Conservation (phyloP, 1,140 invertebrate genomes). For the Portunus trituberculatus region DNA sequence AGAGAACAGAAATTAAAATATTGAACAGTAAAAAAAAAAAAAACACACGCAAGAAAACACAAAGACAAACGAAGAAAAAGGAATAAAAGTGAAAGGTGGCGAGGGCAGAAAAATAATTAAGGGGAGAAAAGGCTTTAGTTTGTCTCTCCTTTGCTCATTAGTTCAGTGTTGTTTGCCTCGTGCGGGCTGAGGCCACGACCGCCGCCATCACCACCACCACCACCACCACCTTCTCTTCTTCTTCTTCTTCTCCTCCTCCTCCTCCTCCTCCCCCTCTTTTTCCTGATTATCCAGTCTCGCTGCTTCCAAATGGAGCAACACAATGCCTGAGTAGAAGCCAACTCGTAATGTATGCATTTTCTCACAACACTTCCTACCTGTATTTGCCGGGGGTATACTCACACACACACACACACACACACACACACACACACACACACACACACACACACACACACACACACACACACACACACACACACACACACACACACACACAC, state of each 20-base stretch:
- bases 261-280: not conserved
- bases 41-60: not conserved
- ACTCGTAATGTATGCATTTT: too few species aligned
- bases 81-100: too few species aligned
- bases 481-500: too few species aligned
- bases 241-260: not conserved
- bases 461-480: too few species aligned
- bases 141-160: not conserved
- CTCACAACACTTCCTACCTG: too few species aligned
- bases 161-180: not conserved
- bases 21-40: not conserved
- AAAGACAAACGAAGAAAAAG: not conserved
- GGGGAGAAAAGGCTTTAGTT: not conserved
- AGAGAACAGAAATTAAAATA: not conserved
- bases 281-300: not conserved
- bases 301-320: too few species aligned
- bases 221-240: not conserved
- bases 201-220: not conserved
- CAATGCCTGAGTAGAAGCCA: too few species aligned
- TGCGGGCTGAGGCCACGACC: not conserved
- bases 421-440: too few species aligned
- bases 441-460: too few species aligned
- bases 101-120: too few species aligned
- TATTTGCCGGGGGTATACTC: too few species aligned
- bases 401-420: too few species aligned